Base-by-base conservation (phyloP, 1,140 invertebrate species). In the Dysdera silvatica region DNA sequence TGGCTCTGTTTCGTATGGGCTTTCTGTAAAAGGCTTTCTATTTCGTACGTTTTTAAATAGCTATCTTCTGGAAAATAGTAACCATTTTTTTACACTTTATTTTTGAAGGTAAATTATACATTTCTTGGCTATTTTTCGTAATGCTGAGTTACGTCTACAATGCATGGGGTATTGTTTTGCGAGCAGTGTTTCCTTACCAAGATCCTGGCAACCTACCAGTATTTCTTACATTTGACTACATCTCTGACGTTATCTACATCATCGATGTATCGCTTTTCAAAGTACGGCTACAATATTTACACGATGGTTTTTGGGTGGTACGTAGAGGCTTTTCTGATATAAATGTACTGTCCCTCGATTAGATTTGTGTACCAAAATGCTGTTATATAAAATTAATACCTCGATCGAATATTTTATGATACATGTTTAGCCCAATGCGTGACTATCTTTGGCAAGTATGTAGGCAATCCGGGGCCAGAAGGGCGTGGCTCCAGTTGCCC, bases 61-160 rank as follows among this genome's bases (percentile, higher is more conserved):
- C n/a, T n/a, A n/a, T n/a, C n/a, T n/a, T n/a, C n/a, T 37, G 35
- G n/a, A 37, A 37, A 8, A 37, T 37, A 37, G n/a, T n/a, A 12
- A 37, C n/a, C 35, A 14, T 37, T n/a, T 37, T n/a, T 37, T 12
- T 14, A 14, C n/a, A 37, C 35, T 37, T 12, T 37, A n/a, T n/a
- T n/a, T n/a, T n/a, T n/a, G 20, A 29, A 60, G 61, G 61, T 53
- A 55, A 57, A 40, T 24, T 81, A 23, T 93, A 94, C 74, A 82
- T 95, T 32, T 76, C 76, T 1, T 96, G 93, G 93, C 79, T 96
- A 43, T 82, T 84, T 32, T 75, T 92, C 7, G 87, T 93, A 0
- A 85, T 86, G 0, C 70, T 87, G 28, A 82, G 84, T 57, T 92
- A 89, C 71, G 77, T 90, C 35, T 97, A 96, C 77, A 96, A 97